Evolutionary conservation across 2,888 invertebrate genomes (phyloP), one percentile per base, ranked within the genome.

Genomic region (Philonicus albiceps): DNA sequence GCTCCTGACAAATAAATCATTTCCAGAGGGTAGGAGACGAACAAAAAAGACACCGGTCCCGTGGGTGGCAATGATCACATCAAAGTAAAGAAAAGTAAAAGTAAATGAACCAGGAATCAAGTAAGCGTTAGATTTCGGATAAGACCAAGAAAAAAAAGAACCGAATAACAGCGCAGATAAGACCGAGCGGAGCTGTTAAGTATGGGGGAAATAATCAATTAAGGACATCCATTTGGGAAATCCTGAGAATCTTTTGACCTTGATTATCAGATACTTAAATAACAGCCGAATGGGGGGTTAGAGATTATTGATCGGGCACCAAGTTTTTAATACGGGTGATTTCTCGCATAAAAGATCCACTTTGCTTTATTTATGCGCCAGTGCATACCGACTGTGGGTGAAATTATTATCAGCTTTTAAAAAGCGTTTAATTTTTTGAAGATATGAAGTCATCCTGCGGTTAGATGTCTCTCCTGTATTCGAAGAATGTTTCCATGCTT

Each of bases 171-270:
- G 49, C 37, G 16, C 31, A 34, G 83, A 83, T 80, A 83, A 83
- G 83, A 72, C n/a, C 40, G 53, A 83, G 16, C 72, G 37, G 30
- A 55, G 27, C 81, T 53, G 55, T 55, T 55, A 55, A 55, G 53
- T 34, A 16, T n/a, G 83, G 64, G 72, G 64, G 72, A 31, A 72
- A 83, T 72, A 83, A 83, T 83, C 83, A 83, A 83, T 83, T 83
- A 83, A 83, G 83, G 83, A 83, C 72, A 83, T 72, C 72, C 83
- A 83, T 64, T 83, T 72, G 83, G 83, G 72, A 83, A 83, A 83
- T 83, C 83, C 83, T 64, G 83, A 37, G 72, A 83, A 83, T 83
- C 83, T 83, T 72, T 83, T 83, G 83, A 83, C 83, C 83, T 83
- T 83, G 72, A 83, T 83, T 83, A 83, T 83, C 64, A 72, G 83